phyloP scores from a whole-genome alignment of 2,888 invertebrate species.

The Ceramica pisi region DNA sequence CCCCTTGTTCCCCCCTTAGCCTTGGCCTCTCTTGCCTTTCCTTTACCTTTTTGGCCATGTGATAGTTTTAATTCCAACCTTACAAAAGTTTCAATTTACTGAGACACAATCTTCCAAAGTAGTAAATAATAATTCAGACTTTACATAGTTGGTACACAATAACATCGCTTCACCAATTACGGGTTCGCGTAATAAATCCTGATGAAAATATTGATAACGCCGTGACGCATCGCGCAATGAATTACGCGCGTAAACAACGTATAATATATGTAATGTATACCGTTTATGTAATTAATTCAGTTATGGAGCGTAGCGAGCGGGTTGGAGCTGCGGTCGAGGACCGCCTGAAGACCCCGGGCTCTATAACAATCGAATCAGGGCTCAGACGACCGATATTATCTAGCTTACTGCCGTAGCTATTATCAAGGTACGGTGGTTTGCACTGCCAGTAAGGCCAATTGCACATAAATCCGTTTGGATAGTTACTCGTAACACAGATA shows the following conservation, averaged over 20 bases:
- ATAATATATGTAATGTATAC: conserved; percentile 60
- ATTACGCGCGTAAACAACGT: conserved; percentile 76
- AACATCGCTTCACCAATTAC: conserved; percentile 77
- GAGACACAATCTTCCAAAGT: not conserved
- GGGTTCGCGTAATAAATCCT: conserved; percentile 79
- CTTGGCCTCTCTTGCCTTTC: no score
- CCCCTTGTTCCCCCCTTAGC: no score
- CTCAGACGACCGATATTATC: conserved; percentile 49
- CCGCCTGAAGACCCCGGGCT: conserved; percentile 45
- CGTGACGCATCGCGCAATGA: conserved; percentile 73
- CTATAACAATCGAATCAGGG: conserved; percentile 55
- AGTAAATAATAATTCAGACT: not conserved
- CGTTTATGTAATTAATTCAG: conserved; percentile 78
- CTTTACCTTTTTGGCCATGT: no score
- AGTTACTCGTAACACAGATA: not conserved
- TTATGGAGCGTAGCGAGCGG: conserved; percentile 56
- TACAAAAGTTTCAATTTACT: not conserved
- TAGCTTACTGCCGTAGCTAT: conserved; percentile 24
- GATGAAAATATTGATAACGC: conserved; percentile 84
- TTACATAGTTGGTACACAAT: conserved; percentile 9
- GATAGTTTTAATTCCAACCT: not conserved
- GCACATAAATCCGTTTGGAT: not conserved
- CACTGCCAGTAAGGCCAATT: conserved; percentile 1
- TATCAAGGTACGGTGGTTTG: conserved; percentile 16
- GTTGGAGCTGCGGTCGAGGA: conserved; percentile 47